Base-by-base conservation (phyloP, 2,888 invertebrate genomes). In the Cataglyphis rosenhaueri region DNA sequence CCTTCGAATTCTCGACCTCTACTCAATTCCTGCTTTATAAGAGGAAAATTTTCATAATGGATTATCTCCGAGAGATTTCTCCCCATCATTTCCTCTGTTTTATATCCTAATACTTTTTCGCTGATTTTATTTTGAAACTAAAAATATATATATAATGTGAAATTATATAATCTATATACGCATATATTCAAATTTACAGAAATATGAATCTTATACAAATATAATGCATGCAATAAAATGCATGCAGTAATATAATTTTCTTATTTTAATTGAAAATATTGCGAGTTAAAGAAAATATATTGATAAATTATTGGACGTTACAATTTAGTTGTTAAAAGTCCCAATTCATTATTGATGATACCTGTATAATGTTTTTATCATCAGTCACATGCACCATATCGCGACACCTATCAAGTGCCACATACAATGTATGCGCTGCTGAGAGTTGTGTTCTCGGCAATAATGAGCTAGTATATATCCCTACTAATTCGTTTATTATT, bases 311-410 rank as follows among this genome's bases (percentile, higher is more conserved):
- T n/a, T n/a, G 18, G 8, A 48, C 48, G 48, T 18, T 48, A 6
- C 10, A 62, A 29, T 29, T 29, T 29, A 29, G 2, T 29, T 29
- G 29, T 29, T 29, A 29, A 29, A 29, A 73, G 85, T 71, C 61
- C n/a, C 68, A 83, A 79, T 44, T 21, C 59, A 25, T 65, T 66
- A 82, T 64, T 84, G 65, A 64, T 38, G 18, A 84, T 88, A 90
- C 90, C 95, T 97, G 97, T 94, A 98, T 96, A 94, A 97, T 96
- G 93, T 97, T 97, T 91, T 97, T 96, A 92, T 97, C 97, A 94
- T 98, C 98, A 29, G 98, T 98, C 89, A 99, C 96, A 89, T 98
- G 97, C 25, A 99, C 96, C 89, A 98, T 96, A 94, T 99, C 98
- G 83, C 97, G 96, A 92, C 97, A 97, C 93, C 97, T 96, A 94